Percentiles rank a stretch among this genome's conserved stretches.
These are phyloP conservation scores for Lasaia peninsularis DNA, from an alignment of 1,140 invertebrate genomes.

Conservation along the genomic window DNA sequence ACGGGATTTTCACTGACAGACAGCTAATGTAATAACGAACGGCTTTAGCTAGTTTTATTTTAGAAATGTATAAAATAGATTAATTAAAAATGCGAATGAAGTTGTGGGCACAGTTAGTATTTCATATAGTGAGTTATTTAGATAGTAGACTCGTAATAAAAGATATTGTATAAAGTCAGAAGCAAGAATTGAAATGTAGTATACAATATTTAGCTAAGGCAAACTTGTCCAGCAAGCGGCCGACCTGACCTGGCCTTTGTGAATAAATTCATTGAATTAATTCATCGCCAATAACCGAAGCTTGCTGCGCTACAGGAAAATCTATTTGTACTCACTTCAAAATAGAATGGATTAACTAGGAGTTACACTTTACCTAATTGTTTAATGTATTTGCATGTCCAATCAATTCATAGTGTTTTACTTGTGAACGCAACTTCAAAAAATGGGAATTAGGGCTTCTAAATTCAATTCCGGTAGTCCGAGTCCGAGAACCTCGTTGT, in stretches of 20 bases:
- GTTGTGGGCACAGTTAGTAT: no score
- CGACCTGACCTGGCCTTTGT: slow-evolving; percentile 11
- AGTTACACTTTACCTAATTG: slow-evolving; percentile 12
- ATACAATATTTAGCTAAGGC: background rate
- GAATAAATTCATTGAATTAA: slow-evolving; percentile 13
- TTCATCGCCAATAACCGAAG: slow-evolving; percentile 10
- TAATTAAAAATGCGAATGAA: no score
- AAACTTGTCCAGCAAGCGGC: background rate
- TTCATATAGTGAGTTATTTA: no score
- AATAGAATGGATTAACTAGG: slow-evolving; percentile 8
- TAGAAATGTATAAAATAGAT: no score
- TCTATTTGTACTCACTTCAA: slow-evolving; percentile 9
- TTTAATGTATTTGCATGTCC: slow-evolving; percentile 9
- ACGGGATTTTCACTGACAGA: no score
- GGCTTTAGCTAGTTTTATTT: no score
- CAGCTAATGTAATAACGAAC: no score
- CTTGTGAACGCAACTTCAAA: no score
- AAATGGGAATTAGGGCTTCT: no score
- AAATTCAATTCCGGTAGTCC: no score
- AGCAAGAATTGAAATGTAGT: background rate
- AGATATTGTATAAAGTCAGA: background rate
- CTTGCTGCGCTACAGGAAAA: slow-evolving; percentile 5
- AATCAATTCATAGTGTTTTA: no score
- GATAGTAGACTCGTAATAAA: background rate
- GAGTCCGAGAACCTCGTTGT: no score